Conservation (phyloP, 2,888 invertebrate species). For the Patella depressa region DNA sequence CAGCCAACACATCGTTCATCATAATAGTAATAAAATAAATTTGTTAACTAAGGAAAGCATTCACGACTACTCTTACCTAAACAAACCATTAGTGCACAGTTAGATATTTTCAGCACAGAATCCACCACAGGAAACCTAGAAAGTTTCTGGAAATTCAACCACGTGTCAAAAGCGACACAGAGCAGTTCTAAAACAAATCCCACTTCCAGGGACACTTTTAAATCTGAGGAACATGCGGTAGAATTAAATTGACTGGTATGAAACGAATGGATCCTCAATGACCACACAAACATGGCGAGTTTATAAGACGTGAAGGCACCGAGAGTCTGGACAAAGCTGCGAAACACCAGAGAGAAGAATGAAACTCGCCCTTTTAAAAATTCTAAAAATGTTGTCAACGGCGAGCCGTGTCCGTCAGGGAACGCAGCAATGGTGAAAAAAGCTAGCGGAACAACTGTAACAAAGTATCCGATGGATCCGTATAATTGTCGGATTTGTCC, state of each 20-base stretch:
- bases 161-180: slow-evolving; percentile 46
- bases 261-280: slow-evolving; percentile 40
- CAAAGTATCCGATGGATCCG: slow-evolving; percentile 44
- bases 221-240: slow-evolving; percentile 43
- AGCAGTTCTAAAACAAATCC: slow-evolving; percentile 51
- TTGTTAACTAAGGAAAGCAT: background rate
- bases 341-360: slow-evolving; percentile 34
- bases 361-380: slow-evolving; percentile 37
- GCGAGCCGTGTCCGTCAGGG: slow-evolving; percentile 41
- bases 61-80: slow-evolving; percentile 39
- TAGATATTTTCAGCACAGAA: slow-evolving; percentile 41
- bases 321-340: slow-evolving; percentile 37
- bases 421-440: slow-evolving; percentile 34
- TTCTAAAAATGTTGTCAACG: slow-evolving; percentile 39
- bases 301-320: slow-evolving; percentile 45
- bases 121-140: slow-evolving; percentile 39
- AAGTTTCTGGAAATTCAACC: slow-evolving; percentile 43
- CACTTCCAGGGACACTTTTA: slow-evolving; percentile 41
- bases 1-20: no score
- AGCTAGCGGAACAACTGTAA: slow-evolving; percentile 41
- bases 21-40: no score
- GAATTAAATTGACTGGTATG: slow-evolving; percentile 25
- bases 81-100: slow-evolving; percentile 44
- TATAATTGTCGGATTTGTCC: slow-evolving; percentile 43
- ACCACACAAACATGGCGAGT: slow-evolving; percentile 41